These are phyloP conservation scores for Xylophagus ater DNA, from an alignment of 2,888 invertebrate genomes.

Conservation along the genomic window DNA sequence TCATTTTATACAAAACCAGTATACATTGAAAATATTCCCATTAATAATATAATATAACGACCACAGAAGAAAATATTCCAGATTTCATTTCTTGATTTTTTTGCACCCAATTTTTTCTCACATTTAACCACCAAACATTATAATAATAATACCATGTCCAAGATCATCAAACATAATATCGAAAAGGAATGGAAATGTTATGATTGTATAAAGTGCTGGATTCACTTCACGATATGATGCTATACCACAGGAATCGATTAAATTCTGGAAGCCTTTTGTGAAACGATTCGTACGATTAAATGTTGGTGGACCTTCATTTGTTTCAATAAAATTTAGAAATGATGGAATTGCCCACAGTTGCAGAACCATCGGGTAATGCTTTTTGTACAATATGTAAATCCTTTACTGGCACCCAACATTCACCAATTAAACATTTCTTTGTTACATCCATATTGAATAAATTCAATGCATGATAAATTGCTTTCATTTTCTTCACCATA, in stretches of 20 bases:
- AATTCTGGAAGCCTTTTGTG: constrained; percentile 75
- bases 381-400: constrained; percentile 66
- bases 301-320: constrained; percentile 67
- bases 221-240: constrained; percentile 81
- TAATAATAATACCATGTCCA: constrained; percentile 76
- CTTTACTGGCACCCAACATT: constrained; percentile 69
- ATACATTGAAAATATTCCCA: constrained; percentile 69
- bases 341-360: constrained; percentile 70
- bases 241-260: constrained; percentile 82
- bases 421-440: constrained; percentile 75
- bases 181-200: constrained; percentile 89
- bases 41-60: constrained; percentile 65
- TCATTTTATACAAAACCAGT: constrained; percentile 71
- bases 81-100: constrained; percentile 55
- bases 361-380: constrained; percentile 70
- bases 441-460: constrained; percentile 80
- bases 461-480: constrained; percentile 82
- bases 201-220: constrained; percentile 69
- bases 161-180: constrained; percentile 88
- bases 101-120: constrained; percentile 59
- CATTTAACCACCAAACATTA: constrained; percentile 67
- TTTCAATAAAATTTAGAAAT: constrained; percentile 76
- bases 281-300: constrained; percentile 81
- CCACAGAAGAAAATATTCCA: constrained; percentile 66
- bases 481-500: constrained; percentile 86